Evolutionary conservation across 2,888 invertebrate genomes (phyloP), one percentile per base, ranked within the genome.

Genomic region (Oithona nana): DNA sequence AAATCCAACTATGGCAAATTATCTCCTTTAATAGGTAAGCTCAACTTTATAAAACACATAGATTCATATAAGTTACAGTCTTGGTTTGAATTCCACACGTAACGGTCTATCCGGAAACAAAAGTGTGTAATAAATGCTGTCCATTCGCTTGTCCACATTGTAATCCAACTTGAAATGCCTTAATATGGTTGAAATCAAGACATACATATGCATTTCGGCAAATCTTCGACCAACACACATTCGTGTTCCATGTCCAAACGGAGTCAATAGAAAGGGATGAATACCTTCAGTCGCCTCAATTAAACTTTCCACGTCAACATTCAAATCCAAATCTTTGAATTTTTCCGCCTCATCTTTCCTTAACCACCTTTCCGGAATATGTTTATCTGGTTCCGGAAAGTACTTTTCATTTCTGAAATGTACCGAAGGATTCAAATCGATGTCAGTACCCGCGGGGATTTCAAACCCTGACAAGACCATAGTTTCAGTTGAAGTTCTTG

Each of bases 121-220:
- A 49, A 78, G 71, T 1, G 77, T 77, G 66, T 75, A 72, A 64
- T 76, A 73, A 1, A 73, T 71, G 57, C 76, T 75, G 51, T 73
- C 69, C 61, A 77, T 54, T 13, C 20, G 16, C 28, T 28, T 22
- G 8, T 30, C 52, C 1, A 26, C 30, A 28, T 28, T 6, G 31
- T 54, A 52, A 4, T 22, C n/a, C 13, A 61, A 61, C n/a, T 28
- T 56, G 22, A 61, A 61, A 8, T 54, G 16, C 28, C 55, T 61
- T 13, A 61, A 29, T 2, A 52, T 20, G 13, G 61, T 59, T 1
- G 71, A 68, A 22, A 78, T 65, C 8, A 72, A 66, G 3, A 77
- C 74, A 65, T 75, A 73, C 61, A 78, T 70, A 68, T 78, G 78
- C 68, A 78, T 77, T 66, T 79, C 78, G 2, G 78, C 78, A 69